Conservation (phyloP, 1,140 invertebrate genomes). For the Rhyzopertha dominica region DNA sequence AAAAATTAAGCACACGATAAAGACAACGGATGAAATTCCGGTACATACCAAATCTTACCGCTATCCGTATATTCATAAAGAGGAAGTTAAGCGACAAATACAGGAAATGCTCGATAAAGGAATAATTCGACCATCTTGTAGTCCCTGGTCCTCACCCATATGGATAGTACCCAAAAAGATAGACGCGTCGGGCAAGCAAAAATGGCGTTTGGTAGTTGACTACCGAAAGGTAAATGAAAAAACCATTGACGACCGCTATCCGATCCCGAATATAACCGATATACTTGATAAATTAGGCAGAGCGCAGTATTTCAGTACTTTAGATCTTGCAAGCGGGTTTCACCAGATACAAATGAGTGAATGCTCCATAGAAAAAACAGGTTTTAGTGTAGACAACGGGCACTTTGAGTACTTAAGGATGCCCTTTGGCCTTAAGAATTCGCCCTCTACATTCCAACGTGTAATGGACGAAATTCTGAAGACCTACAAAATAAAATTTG, state of each 20-base stretch:
- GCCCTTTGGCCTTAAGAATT: constrained; percentile 27
- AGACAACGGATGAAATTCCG: not conserved
- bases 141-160: constrained; percentile 32
- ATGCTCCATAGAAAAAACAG: constrained; percentile 18
- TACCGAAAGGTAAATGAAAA: constrained; percentile 44
- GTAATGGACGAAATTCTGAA: too few species aligned
- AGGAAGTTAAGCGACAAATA: constrained; percentile 9
- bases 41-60: constrained; percentile 9
- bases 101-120: constrained; percentile 7
- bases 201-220: constrained; percentile 42
- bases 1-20: not conserved
- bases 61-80: constrained; percentile 16
- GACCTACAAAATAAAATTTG: too few species aligned
- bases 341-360: constrained; percentile 20
- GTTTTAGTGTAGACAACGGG: constrained; percentile 19
- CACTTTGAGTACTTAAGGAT: constrained; percentile 26
- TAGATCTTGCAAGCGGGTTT: constrained; percentile 18
- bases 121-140: constrained; percentile 10
- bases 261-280: constrained; percentile 46
- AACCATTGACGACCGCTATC: constrained; percentile 48
- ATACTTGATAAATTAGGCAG: constrained; percentile 43
- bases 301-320: constrained; percentile 35
- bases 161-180: constrained; percentile 37
- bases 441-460: not conserved
- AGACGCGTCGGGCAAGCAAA: constrained; percentile 30